phyloP scores from a whole-genome alignment of 1,140 invertebrate species.

The Trigoniulus corallinus region DNA sequence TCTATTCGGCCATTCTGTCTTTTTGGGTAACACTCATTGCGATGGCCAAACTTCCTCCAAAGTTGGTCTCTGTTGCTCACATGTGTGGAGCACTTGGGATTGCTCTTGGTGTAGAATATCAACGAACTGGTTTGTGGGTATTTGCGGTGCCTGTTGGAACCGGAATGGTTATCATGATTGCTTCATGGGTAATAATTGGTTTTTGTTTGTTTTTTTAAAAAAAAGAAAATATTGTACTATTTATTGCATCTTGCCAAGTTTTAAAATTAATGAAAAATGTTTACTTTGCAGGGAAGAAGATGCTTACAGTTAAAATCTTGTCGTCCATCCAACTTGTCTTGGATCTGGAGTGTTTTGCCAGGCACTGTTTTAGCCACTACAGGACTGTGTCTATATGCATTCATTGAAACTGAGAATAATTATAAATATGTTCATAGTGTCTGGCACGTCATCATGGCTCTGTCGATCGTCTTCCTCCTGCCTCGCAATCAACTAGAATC shows the following conservation, averaged over 20 bases:
- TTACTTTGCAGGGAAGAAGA: slow-evolving; percentile 22
- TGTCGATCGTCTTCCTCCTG: slow-evolving; percentile 60
- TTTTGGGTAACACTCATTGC: slow-evolving; percentile 85
- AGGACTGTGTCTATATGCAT: slow-evolving; percentile 62
- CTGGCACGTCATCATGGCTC: slow-evolving; percentile 73
- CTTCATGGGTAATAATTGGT: slow-evolving; percentile 28
- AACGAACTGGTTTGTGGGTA: slow-evolving; percentile 62
- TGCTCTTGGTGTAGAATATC: slow-evolving; percentile 60
- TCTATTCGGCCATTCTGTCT: slow-evolving; percentile 68
- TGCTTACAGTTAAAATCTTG: slow-evolving; percentile 20
- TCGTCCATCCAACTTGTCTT: slow-evolving; percentile 24
- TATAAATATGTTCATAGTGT: slow-evolving; percentile 65
- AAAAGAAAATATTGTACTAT: neutral
- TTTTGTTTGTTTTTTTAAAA: neutral
- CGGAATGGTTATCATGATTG: slow-evolving; percentile 40
- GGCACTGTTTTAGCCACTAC: slow-evolving; percentile 50
- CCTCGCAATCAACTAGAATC: slow-evolving; percentile 27
- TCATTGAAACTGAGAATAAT: slow-evolving; percentile 55
- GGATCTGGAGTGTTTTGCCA: slow-evolving; percentile 42
- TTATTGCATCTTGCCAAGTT: too few relatives aligned
- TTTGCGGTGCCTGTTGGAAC: slow-evolving; percentile 55
- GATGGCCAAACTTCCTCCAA: slow-evolving; percentile 53
- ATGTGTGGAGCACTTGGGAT: slow-evolving; percentile 60
- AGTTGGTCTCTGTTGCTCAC: slow-evolving; percentile 49
- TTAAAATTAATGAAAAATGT: neutral